Percentiles rank a stretch among this genome's conserved stretches.
Evolutionary conservation across 2,113 vertebrate genomes (phyloP).

Genomic region (Pongo abelii): DNA sequence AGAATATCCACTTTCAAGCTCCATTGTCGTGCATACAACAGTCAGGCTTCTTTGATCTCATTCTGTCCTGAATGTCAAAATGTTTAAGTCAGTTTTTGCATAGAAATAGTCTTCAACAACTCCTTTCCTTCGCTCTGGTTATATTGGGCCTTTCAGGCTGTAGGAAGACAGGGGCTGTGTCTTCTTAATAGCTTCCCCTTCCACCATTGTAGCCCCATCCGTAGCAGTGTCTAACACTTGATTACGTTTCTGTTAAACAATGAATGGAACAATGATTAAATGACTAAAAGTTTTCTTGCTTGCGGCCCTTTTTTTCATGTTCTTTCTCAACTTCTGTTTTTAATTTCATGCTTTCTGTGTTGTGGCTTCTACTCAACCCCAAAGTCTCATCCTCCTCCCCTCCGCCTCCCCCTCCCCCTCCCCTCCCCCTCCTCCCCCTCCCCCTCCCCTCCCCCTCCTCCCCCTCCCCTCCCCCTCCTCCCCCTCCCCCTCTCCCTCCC

Average conservation of each 20-base stretch:
- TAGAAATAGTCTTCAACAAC: neutral
- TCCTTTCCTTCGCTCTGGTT: neutral
- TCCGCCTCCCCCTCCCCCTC: no score
- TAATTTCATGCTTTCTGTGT: neutral
- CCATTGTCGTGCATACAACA: neutral
- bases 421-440: no score
- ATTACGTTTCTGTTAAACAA: neutral
- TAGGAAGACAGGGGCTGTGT: neutral
- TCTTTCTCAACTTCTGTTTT: neutral
- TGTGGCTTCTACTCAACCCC: neutral
- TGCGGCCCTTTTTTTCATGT: neutral
- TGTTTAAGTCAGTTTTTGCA: neutral
- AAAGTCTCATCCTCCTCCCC: neutral
- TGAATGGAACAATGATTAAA: neutral
- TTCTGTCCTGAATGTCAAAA: neutral
- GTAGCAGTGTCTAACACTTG: neutral
- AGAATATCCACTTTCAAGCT: neutral
- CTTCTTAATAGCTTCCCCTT: neutral
- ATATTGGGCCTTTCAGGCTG: neutral
- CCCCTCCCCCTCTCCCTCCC: no score
- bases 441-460: accelerated
- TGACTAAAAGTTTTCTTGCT: neutral
- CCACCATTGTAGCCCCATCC: no score
- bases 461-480: no score
- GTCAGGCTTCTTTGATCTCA: neutral